Evolutionary conservation across 2,888 invertebrate genomes (phyloP), one percentile per base, ranked within the genome.

Genomic region (Podabrus alpinus): DNA sequence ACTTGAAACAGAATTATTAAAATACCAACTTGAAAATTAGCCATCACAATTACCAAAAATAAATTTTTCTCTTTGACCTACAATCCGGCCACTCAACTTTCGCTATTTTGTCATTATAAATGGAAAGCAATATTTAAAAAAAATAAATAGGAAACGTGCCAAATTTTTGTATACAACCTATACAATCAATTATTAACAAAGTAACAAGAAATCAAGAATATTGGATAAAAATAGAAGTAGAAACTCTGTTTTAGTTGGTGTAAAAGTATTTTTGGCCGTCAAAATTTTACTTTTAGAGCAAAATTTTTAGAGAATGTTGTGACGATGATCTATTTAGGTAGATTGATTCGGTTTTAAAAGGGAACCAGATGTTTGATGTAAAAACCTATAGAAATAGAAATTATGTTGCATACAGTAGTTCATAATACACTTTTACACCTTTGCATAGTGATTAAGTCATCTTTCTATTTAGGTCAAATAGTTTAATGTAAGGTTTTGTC

Each of bases 21-120:
- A 66, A 64, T 64, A 25, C 59, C 59, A 61, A 68, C 71, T 21
- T 67, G 68, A 77, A 73, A 79, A 79, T 79, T 79, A 78, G 68
- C 73, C 67, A 66, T 71, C 68, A 75, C 71, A 78, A 77, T 76
- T 78, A 77, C 80, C 81, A 79, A 81, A 81, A 81, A 81, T 81
- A 79, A 79, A 79, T 79, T 78, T 78, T 77, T 71, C 71, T 76
- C 72, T 73, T 77, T 81, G 80, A 80, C 81, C 81, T 80, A 81
- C 78, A 78, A 78, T 74, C 71, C 76, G 81, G 79, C 79, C 80
- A 80, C 72, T 81, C 81, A 83, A 83, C 83, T 83, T 83, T 82
- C 83, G 80, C 82, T 82, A 79, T 78, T 80, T 81, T 79, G 81
- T 80, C 78, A 78, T 79, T 78, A 77, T 78, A 79, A 81, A 80